A percentile compares a stretch with the other conserved stretches of the same genome.
Conservation (phyloP, 2,888 invertebrate genomes). For the Nycteola revayana region DNA sequence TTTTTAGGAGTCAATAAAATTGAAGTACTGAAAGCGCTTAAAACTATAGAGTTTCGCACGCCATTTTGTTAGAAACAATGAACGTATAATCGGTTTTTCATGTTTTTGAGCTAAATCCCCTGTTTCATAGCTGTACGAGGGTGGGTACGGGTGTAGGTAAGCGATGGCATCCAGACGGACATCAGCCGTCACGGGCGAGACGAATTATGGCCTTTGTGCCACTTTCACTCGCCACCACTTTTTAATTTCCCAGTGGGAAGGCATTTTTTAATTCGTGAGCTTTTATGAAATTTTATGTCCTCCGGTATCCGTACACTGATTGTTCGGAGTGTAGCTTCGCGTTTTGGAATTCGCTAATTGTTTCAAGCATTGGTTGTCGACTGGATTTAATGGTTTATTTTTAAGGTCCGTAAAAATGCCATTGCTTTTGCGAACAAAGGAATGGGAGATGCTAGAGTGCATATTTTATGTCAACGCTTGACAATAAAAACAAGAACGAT, state of each 20-base stretch:
- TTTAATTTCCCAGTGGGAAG: constrained; percentile 70
- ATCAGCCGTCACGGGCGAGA: constrained; percentile 60
- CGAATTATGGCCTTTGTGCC: constrained; percentile 76
- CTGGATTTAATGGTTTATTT: constrained; percentile 31
- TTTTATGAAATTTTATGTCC: constrained; percentile 72
- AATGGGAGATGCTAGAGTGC: constrained; percentile 16
- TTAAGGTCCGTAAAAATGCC: constrained; percentile 24
- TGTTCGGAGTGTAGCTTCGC: constrained; percentile 43
- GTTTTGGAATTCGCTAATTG: constrained; percentile 54
- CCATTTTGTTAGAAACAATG: constrained; percentile 60
- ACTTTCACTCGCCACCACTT: constrained; percentile 68
- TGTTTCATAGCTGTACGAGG: constrained; percentile 49
- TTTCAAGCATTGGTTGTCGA: constrained; percentile 39
- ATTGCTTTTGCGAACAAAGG: constrained; percentile 30
- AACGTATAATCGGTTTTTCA: constrained; percentile 71
- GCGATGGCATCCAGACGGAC: constrained; percentile 51
- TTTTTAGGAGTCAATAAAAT: constrained; percentile 68
- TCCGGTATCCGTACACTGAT: constrained; percentile 52
- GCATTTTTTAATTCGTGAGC: constrained; percentile 71
- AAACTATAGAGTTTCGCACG: constrained; percentile 52
- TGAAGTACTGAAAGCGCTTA: constrained; percentile 56
- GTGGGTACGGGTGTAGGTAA: constrained; percentile 31
- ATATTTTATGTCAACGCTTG: background rate
- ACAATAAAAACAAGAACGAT: background rate
- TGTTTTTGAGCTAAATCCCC: constrained; percentile 65